These are phyloP conservation scores for Cichladusa arquata DNA, from an alignment of 2,113 vertebrate species.

Conservation along the genomic window DNA sequence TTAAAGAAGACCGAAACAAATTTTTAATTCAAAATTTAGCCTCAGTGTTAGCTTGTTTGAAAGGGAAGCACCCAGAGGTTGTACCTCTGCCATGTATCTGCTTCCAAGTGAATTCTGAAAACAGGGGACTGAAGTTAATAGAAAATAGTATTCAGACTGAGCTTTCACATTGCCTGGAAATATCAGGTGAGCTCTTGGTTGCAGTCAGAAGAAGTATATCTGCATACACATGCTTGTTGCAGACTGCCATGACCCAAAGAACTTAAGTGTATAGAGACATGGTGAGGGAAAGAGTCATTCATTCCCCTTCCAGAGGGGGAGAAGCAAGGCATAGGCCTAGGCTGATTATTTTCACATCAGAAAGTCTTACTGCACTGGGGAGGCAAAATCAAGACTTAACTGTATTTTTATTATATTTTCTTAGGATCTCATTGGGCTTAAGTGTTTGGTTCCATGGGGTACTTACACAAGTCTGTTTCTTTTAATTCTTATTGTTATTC, in stretches of 20 bases:
- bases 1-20: not conserved
- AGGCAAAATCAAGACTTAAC: not conserved
- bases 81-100: rapidly evolving
- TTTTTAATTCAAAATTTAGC: not conserved
- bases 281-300: not conserved
- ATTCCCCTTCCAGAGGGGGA: not conserved
- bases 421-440: not conserved
- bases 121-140: not conserved
- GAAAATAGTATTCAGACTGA: not conserved
- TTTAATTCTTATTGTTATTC: not conserved
- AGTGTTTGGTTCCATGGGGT: not conserved
- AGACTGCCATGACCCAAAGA: not conserved
- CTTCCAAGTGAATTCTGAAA: not conserved
- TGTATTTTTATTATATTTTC: not conserved
- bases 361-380: not conserved
- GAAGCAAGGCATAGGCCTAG: not conserved
- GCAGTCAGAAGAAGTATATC: not conserved
- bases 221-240: not conserved
- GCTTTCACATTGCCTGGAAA: not conserved
- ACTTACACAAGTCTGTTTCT: not conserved
- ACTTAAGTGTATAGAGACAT: not conserved
- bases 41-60: not conserved
- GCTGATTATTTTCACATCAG: not conserved
- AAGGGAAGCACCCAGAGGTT: not conserved
- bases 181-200: not conserved